A percentile compares a stretch with the other conserved stretches of the same genome.
Conservation (phyloP, 2,888 invertebrate genomes). For the Cecidostiba fungosa region DNA sequence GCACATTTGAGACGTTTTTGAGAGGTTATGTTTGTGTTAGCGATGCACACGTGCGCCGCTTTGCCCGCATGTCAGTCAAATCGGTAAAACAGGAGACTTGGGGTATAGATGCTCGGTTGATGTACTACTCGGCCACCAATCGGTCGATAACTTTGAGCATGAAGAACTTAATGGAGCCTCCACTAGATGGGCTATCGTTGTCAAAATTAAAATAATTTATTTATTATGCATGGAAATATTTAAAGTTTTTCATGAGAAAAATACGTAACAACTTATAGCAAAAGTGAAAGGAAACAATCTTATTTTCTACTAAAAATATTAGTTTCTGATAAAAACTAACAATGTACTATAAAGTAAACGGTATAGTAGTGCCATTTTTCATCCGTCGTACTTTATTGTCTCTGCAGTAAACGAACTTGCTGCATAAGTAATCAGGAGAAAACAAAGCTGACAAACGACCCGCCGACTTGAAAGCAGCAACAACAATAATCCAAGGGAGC, state of each 20-base stretch:
- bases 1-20: background rate
- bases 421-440: background rate
- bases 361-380: background rate
- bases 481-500: background rate
- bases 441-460: background rate
- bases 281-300: too few relatives aligned
- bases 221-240: background rate
- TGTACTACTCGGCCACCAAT: background rate
- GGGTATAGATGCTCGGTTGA: background rate
- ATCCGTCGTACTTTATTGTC: background rate
- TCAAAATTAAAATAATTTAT: conserved; percentile 5
- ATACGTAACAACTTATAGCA: background rate
- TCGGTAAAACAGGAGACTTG: background rate
- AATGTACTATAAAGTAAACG: background rate
- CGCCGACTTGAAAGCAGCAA: background rate
- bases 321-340: background rate
- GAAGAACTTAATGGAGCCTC: background rate
- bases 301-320: background rate
- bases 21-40: conserved; percentile 47
- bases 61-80: background rate
- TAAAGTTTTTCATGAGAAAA: background rate
- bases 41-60: background rate
- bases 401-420: background rate
- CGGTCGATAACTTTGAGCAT: background rate
- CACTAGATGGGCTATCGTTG: conserved; percentile 7